A percentile compares a stretch with the other conserved stretches of the same genome.
phyloP scores from a whole-genome alignment of 2,797 vertebrate genomes.

The Chloroceryle inda region DNA sequence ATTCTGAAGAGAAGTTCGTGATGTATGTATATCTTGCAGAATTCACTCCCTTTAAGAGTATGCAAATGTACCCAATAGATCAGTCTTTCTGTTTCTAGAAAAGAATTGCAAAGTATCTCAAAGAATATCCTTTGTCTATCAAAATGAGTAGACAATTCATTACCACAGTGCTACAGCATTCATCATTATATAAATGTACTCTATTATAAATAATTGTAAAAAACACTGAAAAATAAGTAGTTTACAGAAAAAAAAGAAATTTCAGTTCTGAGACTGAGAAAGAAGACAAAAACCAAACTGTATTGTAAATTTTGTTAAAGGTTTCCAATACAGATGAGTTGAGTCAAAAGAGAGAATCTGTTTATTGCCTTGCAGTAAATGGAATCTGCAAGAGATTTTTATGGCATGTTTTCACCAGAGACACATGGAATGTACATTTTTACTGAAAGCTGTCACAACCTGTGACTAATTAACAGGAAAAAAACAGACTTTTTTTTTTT shows the following conservation, averaged over 20 bases:
- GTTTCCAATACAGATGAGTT: neutral
- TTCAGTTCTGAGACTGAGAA: neutral
- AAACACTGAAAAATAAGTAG: neutral
- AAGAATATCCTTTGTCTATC: neutral
- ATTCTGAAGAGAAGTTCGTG: neutral
- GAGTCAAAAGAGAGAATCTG: neutral
- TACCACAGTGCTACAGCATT: neutral
- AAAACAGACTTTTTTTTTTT: fast-evolving
- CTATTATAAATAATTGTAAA: neutral
- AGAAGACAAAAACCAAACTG: neutral
- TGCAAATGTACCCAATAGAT: neutral
- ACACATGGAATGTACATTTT: neutral
- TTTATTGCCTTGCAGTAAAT: neutral
- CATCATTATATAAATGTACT: neutral
- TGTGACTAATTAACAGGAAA: neutral
- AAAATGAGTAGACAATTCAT: neutral
- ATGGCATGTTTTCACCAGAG: neutral
- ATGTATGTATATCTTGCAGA: neutral
- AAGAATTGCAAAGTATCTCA: too few relatives aligned
- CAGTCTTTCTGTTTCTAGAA: neutral
- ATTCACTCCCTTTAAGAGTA: constrained; percentile 6
- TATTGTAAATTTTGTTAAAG: neutral
- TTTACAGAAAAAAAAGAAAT: fast-evolving
- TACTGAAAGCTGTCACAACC: neutral
- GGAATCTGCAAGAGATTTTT: neutral